Percentiles rank a stretch among this genome's conserved stretches.
phyloP scores from a whole-genome alignment of 2,797 vertebrate genomes.

The Pseudomugil tenellus region DNA sequence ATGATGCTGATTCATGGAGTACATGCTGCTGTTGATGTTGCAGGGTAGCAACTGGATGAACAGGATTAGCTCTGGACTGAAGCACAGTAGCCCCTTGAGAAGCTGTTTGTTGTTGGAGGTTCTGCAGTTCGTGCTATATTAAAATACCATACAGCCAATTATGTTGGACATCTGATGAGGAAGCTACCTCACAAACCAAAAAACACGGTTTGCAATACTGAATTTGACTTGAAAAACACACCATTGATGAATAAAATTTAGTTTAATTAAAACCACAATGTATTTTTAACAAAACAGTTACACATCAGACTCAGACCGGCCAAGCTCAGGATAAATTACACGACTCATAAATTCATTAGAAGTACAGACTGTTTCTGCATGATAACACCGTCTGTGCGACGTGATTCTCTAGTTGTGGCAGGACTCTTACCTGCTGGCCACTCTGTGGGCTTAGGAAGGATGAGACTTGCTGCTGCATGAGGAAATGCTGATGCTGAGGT shows the following conservation, averaged over 20 bases:
- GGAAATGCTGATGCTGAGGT: constrained; percentile 89
- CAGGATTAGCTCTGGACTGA: constrained; percentile 72
- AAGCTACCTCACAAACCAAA: background rate
- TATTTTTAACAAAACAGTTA: background rate
- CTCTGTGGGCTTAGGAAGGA: constrained; percentile 77
- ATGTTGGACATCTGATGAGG: background rate
- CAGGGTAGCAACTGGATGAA: constrained; percentile 58
- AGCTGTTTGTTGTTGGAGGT: constrained; percentile 76
- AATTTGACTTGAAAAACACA: background rate
- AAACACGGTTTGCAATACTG: background rate
- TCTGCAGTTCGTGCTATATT: constrained; percentile 85
- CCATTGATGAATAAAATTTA: too few relatives aligned
- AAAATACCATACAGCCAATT: constrained; percentile 62
- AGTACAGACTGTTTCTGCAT: background rate
- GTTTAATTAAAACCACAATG: too few relatives aligned
- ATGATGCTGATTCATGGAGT: constrained; percentile 55
- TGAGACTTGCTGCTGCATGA: constrained; percentile 86
- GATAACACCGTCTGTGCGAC: background rate
- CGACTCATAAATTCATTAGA: background rate
- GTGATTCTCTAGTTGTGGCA: background rate
- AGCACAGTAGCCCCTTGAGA: constrained; percentile 61
- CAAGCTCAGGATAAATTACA: background rate
- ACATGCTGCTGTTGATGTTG: constrained; percentile 64
- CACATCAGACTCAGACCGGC: background rate
- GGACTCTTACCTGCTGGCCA: constrained; percentile 79